Base-by-base conservation (phyloP, 2,888 invertebrate genomes). In the Theretra japonica region DNA sequence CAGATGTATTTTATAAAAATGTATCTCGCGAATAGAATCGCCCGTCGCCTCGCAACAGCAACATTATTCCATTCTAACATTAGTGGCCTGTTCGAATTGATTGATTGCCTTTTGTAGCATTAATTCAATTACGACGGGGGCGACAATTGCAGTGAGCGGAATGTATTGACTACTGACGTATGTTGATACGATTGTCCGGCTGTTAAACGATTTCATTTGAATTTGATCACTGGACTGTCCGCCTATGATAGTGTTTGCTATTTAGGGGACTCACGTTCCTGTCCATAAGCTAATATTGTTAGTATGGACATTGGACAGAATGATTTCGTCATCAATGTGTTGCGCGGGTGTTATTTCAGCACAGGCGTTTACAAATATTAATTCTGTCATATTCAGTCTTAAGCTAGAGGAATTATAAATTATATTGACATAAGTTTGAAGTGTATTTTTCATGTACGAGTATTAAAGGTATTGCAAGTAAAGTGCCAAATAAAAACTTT, bases 211-310 rank as follows among this genome's bases (percentile, higher is more conserved):
- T 91, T 90, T 87, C 92, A 92, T 93, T 94, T 92, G 91, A 91
- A 93, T 92, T 91, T 93, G 93, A 92, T 90, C 93, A 93, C 85
- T 93, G 86, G 91, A 86, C 92, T 91, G 93, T 90, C 88, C 85
- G 88, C 79, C 83, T 79, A 84, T 86, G 93, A 94, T 93, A 93
- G 86, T 89, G 86, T 89, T 89, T 85, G 87, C 81, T 84, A 82
- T 85, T 80, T 83, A 81, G 86, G 87, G 88, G 85, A 80, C 72
- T 74, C 73, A 60, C 65, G 41, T 58, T 56, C 60, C 50, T 69
- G 65, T 25, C 30, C n/a, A 30, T 57, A 41, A 59, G 70, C 50
- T 56, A 70, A 70, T 70, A 25, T 56, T 62, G 33, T 48, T 65
- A 23, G 23, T 65, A 3, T 53, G 7, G 33, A 33, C 33, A 53